Evolutionary conservation across 2,113 vertebrate species (phyloP).

Genomic region (Coptodon rendalli): DNA sequence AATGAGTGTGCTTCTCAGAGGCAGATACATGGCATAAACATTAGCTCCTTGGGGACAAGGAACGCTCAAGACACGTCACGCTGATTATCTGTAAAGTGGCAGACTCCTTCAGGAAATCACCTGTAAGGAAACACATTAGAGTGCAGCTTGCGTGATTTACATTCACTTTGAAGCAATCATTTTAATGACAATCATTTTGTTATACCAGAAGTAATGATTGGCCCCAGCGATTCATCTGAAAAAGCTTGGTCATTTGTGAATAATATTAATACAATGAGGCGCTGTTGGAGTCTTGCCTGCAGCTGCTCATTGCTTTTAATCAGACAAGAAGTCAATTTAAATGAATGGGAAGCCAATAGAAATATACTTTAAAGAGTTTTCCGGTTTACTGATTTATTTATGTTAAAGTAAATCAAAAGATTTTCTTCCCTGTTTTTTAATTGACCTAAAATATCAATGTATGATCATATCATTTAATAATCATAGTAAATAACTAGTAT

Average conservation of each 20-base stretch:
- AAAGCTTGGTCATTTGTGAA: not conserved
- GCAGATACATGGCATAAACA: not conserved
- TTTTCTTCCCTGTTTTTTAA: not conserved
- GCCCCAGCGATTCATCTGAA: not conserved
- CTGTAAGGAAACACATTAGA: not conserved
- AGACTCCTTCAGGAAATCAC: conserved; percentile 8
- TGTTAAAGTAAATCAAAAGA: not conserved
- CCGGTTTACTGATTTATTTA: not conserved
- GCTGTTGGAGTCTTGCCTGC: not conserved
- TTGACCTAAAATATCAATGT: not conserved
- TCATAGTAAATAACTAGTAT: not conserved
- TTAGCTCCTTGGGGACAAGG: not conserved
- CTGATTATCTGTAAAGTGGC: not conserved
- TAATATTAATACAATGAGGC: not conserved
- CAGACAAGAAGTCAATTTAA: not conserved
- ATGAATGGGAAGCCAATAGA: not conserved
- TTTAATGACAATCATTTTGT: not conserved
- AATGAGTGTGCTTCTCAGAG: not conserved
- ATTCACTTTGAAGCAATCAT: not conserved
- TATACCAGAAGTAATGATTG: not conserved
- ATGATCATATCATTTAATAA: not conserved
- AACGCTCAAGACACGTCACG: not conserved
- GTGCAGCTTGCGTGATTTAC: not conserved
- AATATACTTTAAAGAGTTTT: not conserved
- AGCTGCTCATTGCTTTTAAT: not conserved